These are phyloP conservation scores for Nematostella vectensis DNA, from an alignment of 92 coral and sea anemone species.

Conservation along the genomic window DNA sequence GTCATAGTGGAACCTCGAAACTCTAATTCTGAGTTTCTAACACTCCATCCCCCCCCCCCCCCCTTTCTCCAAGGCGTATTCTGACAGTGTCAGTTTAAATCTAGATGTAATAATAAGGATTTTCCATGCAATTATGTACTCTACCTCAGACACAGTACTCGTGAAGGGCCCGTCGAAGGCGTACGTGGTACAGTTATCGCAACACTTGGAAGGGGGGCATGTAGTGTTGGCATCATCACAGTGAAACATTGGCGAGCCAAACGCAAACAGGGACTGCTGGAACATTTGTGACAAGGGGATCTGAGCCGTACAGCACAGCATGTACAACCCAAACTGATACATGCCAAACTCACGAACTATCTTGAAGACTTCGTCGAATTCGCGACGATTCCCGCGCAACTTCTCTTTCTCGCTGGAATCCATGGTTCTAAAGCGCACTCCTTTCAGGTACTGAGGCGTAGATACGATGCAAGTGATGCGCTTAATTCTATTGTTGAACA, in stretches of 20 bases:
- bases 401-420: not conserved
- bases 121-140: no score
- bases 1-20: no score
- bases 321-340: slow-evolving; percentile 15
- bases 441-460: not conserved
- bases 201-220: slow-evolving; percentile 22
- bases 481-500: no score
- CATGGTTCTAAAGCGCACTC: not conserved
- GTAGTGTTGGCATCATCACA: slow-evolving; percentile 15
- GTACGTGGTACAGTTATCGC: slow-evolving; percentile 25
- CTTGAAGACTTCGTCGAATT: slow-evolving; percentile 31
- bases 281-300: slow-evolving; percentile 19
- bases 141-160: slow-evolving; percentile 37
- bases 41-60: no score
- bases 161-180: slow-evolving; percentile 32
- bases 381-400: slow-evolving; percentile 7
- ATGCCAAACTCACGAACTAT: slow-evolving; percentile 26
- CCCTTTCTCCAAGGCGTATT: no score
- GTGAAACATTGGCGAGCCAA: slow-evolving; percentile 25
- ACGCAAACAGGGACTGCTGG: slow-evolving; percentile 17
- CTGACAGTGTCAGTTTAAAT: no score
- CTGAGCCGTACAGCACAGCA: slow-evolving; percentile 10
- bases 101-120: no score
- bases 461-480: no score
- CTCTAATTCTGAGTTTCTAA: no score